Percentiles rank a stretch among this genome's conserved stretches.
These are phyloP conservation scores for Meloe dianella DNA, from an alignment of 2,888 invertebrate genomes.

Conservation along the genomic window DNA sequence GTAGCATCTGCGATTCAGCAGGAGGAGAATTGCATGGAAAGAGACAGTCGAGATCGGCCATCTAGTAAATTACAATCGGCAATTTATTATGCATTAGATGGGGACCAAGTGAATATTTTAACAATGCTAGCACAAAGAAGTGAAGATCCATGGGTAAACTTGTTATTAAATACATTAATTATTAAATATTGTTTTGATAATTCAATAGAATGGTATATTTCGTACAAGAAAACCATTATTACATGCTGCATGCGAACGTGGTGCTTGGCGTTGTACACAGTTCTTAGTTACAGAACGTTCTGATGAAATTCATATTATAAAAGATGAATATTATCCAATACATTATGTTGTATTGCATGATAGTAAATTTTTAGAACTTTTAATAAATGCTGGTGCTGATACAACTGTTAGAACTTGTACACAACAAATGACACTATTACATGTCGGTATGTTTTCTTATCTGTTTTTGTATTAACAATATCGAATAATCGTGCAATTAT, in stretches of 20 bases:
- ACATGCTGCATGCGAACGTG: constrained; percentile 73
- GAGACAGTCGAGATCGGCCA: constrained; percentile 55
- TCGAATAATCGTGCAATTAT: background rate
- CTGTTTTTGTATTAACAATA: background rate
- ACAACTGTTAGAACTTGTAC: constrained; percentile 73
- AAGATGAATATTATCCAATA: constrained; percentile 80
- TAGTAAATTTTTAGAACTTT: constrained; percentile 69
- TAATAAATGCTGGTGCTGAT: constrained; percentile 72
- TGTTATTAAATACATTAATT: background rate
- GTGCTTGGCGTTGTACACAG: constrained; percentile 75
- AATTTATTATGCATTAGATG: constrained; percentile 74
- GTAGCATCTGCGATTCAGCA: constrained; percentile 57
- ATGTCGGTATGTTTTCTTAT: constrained; percentile 61
- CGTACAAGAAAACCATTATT: constrained; percentile 67
- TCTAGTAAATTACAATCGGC: constrained; percentile 70
- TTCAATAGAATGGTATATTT: constrained; percentile 59
- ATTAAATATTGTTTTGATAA: background rate
- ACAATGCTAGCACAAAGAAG: constrained; percentile 71
- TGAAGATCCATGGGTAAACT: constrained; percentile 70
- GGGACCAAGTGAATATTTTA: constrained; percentile 73
- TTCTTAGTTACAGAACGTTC: constrained; percentile 69
- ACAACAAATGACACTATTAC: constrained; percentile 74
- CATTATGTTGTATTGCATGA: constrained; percentile 78
- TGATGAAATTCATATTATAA: constrained; percentile 73
- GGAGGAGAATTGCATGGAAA: constrained; percentile 62